Conservation (phyloP, 2,888 invertebrate genomes). For the Trissolcus brochymenae region DNA sequence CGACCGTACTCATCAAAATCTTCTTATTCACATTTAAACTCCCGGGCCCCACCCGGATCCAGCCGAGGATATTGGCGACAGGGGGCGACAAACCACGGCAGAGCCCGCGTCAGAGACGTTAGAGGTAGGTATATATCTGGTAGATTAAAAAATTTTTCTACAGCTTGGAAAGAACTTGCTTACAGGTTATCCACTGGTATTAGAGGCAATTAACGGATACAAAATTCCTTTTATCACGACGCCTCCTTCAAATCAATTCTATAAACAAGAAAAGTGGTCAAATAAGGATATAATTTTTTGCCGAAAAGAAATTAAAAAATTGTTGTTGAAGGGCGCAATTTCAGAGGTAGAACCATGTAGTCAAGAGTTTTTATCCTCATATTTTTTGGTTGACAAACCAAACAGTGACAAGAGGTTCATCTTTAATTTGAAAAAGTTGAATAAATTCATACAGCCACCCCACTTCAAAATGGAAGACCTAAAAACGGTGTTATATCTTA, state of each 20-base stretch:
- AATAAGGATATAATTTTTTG: neutral
- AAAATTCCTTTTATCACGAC: neutral
- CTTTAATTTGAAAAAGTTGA: conserved; percentile 8
- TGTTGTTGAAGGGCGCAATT: neutral
- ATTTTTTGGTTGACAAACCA: conserved; percentile 13
- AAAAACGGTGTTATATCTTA: conserved; percentile 25
- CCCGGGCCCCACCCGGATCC: neutral
- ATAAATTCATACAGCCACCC: conserved; percentile 17
- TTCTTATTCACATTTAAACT: conserved; percentile 7
- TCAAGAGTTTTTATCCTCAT: conserved; percentile 12
- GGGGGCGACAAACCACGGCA: neutral
- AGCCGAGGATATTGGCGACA: neutral
- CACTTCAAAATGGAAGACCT: conserved; percentile 55
- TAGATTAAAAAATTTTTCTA: neutral
- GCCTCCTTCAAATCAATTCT: neutral
- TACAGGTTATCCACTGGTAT: neutral
- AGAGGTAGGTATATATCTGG: neutral
- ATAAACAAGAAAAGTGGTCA: neutral
- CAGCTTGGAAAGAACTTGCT: neutral
- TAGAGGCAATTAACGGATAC: neutral
- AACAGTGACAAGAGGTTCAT: conserved; percentile 7
- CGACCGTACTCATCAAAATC: neutral
- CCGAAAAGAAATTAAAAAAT: neutral
- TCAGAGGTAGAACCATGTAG: conserved; percentile 1
- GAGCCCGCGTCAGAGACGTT: neutral